Evolutionary conservation across 2,113 vertebrate genomes (phyloP).

Genomic region (Alligator mississippiensis): DNA sequence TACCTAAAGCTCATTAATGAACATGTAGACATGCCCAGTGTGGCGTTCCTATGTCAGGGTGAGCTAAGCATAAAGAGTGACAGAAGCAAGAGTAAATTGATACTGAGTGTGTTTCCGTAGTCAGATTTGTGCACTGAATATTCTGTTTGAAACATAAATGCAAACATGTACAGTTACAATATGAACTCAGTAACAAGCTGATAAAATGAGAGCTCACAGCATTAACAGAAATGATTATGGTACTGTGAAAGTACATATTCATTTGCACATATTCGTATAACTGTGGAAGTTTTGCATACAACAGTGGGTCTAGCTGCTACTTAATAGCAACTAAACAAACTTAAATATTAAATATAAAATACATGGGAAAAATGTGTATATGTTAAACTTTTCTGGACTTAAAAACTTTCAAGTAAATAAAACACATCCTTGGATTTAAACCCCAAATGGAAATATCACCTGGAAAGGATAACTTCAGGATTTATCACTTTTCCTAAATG

Average conservation of each 20-base stretch:
- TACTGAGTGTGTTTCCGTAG: background rate
- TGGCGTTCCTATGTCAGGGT: too few species aligned
- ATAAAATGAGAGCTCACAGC: background rate
- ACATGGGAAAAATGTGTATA: background rate
- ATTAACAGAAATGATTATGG: background rate
- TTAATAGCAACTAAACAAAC: background rate
- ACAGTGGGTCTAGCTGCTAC: background rate
- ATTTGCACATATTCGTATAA: background rate
- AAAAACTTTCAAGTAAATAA: background rate
- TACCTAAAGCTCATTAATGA: too few species aligned
- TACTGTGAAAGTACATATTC: background rate
- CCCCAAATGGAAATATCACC: background rate
- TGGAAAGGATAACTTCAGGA: background rate
- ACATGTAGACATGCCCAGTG: too few species aligned
- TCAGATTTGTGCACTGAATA: background rate
- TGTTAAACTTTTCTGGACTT: background rate
- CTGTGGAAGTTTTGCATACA: background rate
- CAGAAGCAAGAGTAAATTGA: background rate
- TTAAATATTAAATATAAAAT: background rate
- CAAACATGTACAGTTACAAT: background rate
- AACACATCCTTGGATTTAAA: background rate
- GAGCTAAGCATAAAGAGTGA: background rate
- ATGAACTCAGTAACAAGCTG: too few species aligned
- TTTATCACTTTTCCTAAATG: background rate
- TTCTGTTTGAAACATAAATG: background rate